Evolutionary conservation across 2,888 invertebrate genomes (phyloP).

Genomic region (Campoplex nolae): DNA sequence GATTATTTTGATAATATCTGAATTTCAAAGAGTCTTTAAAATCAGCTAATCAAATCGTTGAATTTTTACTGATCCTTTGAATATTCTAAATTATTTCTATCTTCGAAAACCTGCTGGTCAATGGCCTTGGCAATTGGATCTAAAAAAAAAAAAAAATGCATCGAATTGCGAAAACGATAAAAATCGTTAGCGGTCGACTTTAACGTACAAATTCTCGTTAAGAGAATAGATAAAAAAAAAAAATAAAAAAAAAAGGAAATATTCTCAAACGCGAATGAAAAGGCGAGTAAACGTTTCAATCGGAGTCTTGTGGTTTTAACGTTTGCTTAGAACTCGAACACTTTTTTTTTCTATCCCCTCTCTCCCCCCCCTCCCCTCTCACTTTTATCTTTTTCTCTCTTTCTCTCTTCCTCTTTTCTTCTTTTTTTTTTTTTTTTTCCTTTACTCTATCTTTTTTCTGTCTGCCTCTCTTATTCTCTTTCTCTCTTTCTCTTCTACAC

Average conservation of each 20-base stretch:
- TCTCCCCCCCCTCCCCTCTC: background rate
- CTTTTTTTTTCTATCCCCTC: background rate
- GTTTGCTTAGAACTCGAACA: constrained; percentile 13
- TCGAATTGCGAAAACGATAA: background rate
- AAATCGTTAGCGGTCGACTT: background rate
- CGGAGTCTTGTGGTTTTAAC: constrained; percentile 17
- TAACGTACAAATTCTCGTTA: background rate
- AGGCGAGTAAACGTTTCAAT: constrained; percentile 34
- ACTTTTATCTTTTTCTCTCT: background rate
- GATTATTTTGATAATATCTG: too few species aligned
- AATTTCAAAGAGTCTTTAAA: too few species aligned
- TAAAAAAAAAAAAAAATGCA: background rate
- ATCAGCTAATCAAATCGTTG: too few species aligned
- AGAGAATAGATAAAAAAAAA: background rate
- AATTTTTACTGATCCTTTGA: background rate
- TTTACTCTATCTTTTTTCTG: background rate
- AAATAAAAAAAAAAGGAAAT: too few species aligned
- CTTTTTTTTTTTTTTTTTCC: background rate
- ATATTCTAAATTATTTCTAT: too few species aligned
- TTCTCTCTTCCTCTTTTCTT: constrained; percentile 11
- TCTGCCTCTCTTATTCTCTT: constrained; percentile 16
- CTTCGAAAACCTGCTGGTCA: too few species aligned
- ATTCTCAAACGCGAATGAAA: constrained; percentile 1
- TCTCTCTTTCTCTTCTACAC: constrained; percentile 24
- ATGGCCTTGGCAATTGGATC: background rate